These are phyloP conservation scores for Ophthalmolycus amberensis DNA, from an alignment of 2,113 vertebrate species.

Conservation along the genomic window DNA sequence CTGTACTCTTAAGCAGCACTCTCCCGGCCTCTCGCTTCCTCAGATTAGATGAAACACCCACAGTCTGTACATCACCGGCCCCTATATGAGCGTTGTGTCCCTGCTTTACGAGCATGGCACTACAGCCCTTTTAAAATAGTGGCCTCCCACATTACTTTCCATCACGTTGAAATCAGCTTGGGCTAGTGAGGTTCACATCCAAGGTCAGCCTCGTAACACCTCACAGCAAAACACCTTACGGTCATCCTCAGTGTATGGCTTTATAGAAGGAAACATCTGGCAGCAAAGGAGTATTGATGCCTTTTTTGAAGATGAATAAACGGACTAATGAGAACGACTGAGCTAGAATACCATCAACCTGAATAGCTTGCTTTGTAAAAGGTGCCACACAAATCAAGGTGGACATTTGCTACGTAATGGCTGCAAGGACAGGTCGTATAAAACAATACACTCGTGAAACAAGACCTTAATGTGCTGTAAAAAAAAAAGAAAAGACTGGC, in stretches of 20 bases:
- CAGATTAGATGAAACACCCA: constrained; percentile 77
- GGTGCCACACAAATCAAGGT: constrained; percentile 41
- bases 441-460: constrained; percentile 35
- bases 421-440: constrained; percentile 26
- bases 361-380: constrained; percentile 33
- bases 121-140: constrained; percentile 45
- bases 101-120: constrained; percentile 31
- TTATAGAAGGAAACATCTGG: constrained; percentile 20
- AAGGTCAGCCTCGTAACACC: constrained; percentile 24
- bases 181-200: background rate
- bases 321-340: constrained; percentile 22
- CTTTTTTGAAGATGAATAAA: constrained; percentile 44
- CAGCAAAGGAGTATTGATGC: constrained; percentile 6
- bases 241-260: background rate
- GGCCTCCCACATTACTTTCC: constrained; percentile 22
- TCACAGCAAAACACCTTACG: constrained; percentile 2
- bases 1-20: constrained; percentile 76
- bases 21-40: constrained; percentile 49
- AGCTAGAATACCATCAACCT: constrained; percentile 28
- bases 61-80: constrained; percentile 46
- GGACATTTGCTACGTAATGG: constrained; percentile 43
- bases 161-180: background rate
- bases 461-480: constrained; percentile 57
- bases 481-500: background rate
- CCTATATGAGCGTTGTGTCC: constrained; percentile 46